Conservation (phyloP, 1,140 invertebrate species). For the Saccostrea cuccullata region DNA sequence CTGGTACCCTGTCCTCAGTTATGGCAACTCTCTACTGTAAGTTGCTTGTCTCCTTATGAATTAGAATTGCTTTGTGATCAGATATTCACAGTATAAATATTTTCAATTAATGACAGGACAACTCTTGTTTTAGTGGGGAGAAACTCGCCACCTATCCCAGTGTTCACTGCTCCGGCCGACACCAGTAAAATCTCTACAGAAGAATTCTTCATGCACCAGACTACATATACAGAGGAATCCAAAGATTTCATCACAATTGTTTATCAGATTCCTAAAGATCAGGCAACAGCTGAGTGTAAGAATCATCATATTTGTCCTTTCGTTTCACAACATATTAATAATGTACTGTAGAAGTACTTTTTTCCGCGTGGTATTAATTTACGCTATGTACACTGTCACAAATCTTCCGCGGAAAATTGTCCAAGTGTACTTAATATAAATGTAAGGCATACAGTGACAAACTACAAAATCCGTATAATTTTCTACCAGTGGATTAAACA, state of each 20-base stretch:
- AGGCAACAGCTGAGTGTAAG: conserved; percentile 67
- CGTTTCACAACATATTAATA: neutral
- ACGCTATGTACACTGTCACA: too few relatives aligned
- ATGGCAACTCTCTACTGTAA: conserved; percentile 67
- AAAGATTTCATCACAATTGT: conserved; percentile 76
- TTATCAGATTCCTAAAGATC: conserved; percentile 81
- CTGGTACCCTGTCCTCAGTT: conserved; percentile 70
- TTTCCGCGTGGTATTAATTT: too few relatives aligned
- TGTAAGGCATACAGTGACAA: too few relatives aligned
- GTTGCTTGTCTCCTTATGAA: neutral
- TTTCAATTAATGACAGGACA: neutral
- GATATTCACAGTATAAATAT: too few relatives aligned
- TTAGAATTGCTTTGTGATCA: too few relatives aligned
- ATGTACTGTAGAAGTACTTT: too few relatives aligned
- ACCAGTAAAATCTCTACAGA: conserved; percentile 54
- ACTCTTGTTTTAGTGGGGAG: conserved; percentile 38
- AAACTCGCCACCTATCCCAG: conserved; percentile 50
- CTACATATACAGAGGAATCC: conserved; percentile 46
- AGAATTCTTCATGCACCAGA: conserved; percentile 54
- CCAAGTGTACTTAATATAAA: too few relatives aligned
- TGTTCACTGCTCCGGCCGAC: conserved; percentile 67
- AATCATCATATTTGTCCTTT: neutral
- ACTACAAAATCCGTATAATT: too few relatives aligned
- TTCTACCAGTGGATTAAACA: too few relatives aligned
- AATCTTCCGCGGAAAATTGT: too few relatives aligned